Evolutionary conservation across 2,797 vertebrate species (phyloP), one percentile per base, ranked within the genome.

Genomic region (Cottoperca gobio): DNA sequence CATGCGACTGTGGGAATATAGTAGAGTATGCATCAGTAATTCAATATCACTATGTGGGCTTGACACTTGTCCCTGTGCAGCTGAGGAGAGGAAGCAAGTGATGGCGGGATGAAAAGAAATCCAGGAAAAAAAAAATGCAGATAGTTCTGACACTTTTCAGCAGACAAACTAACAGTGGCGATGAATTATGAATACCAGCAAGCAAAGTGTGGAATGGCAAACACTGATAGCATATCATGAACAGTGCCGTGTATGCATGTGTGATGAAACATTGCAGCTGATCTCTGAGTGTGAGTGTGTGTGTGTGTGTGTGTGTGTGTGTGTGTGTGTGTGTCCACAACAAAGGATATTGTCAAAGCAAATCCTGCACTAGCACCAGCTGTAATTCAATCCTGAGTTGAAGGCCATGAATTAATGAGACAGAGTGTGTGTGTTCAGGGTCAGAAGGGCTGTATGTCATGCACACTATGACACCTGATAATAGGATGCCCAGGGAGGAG

Each of bases 331-430:
- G 54, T 35, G 53, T 4, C 28, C 0, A 13, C 50, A 65, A 70
- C 57, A 68, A 67, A 66, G 53, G 83, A 75, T 78, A 74, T 14
- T 73, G 65, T 81, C 82, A 70, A 80, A 85, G 85, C 76, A 73
- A 84, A 89, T 86, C 75, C 75, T 77, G 69, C 71, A 40, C 59
- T 5, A 46, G 37, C 57, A 2, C 16, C 45, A 11, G 73, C 63
- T 76, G 91, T 91, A 91, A 93, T 83, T 90, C 82, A 88, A 92
- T 87, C 90, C 83, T 39, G 67, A 55, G 73, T 73, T 83, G 83
- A 92, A 93, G 84, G 84, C 85, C 88, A 92, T 93, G 86, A 93
- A 93, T 93, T 89, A 93, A 91, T 91, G 75, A 93, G 71, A 70
- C 80, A 7, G 53, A 23, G 54, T 17, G 69, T 39, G 77, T 57